These are phyloP conservation scores for Syngnathus rostellatus DNA, from an alignment of 2,797 vertebrate species.

Conservation along the genomic window DNA sequence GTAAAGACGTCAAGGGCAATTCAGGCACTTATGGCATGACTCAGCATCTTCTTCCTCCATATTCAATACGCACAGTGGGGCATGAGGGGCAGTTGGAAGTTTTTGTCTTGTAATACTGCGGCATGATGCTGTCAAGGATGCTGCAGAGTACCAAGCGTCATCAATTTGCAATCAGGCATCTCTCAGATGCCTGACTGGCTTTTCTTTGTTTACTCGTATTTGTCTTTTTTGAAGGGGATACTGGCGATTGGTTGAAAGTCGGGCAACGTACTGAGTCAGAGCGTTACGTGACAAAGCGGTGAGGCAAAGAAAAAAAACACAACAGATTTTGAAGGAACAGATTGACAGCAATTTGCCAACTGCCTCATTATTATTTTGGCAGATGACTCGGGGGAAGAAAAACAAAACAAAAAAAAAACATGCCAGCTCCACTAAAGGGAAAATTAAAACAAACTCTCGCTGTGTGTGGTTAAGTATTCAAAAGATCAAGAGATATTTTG, in stretches of 20 bases:
- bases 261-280: no score
- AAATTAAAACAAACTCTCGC: background rate
- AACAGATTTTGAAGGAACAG: background rate
- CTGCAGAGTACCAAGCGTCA: background rate
- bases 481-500: background rate
- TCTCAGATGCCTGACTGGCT: background rate
- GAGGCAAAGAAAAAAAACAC: background rate
- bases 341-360: constrained; percentile 19
- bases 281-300: background rate
- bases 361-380: constrained; percentile 1
- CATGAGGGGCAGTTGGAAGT: background rate
- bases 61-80: background rate
- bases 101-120: background rate
- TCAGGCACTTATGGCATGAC: constrained; percentile 4
- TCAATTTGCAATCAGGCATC: background rate
- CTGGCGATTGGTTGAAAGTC: background rate
- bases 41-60: background rate
- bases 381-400: background rate
- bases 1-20: constrained; percentile 26
- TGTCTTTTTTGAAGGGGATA: background rate
- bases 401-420: background rate
- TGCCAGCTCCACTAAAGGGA: background rate
- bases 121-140: background rate
- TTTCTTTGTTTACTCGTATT: background rate
- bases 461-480: background rate